These are phyloP conservation scores for Eristalinus aeneus DNA, from an alignment of 2,888 invertebrate species.

Conservation along the genomic window DNA sequence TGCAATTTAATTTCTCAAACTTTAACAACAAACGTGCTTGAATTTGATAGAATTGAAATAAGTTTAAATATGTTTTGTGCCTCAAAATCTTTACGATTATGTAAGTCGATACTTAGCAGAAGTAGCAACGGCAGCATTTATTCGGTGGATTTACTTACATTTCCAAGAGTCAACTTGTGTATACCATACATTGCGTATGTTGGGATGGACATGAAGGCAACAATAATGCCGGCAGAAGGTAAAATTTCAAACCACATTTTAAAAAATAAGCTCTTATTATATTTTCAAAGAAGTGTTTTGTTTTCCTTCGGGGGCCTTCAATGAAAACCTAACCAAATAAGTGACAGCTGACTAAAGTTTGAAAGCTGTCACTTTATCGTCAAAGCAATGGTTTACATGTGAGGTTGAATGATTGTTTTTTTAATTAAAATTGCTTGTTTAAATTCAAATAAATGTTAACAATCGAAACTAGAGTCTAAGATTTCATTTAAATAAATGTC, in stretches of 20 bases:
- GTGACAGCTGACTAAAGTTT: slow-evolving; percentile 18
- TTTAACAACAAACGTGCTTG: not conserved
- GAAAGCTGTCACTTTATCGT: not conserved
- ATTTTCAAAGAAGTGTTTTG: slow-evolving; percentile 14
- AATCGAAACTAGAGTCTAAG: too few species aligned
- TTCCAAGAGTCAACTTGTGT: slow-evolving; percentile 84
- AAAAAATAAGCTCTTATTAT: not conserved
- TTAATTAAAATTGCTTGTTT: too few species aligned
- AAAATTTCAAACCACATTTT: slow-evolving; percentile 89
- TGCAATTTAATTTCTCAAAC: not conserved
- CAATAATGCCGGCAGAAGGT: slow-evolving; percentile 84
- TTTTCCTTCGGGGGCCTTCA: slow-evolving; percentile 16
- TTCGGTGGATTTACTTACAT: slow-evolving; percentile 82
- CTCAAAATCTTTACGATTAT: slow-evolving; percentile 74
- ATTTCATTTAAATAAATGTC: too few species aligned
- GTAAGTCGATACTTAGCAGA: slow-evolving; percentile 72
- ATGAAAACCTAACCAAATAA: not conserved
- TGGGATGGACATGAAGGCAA: slow-evolving; percentile 83
- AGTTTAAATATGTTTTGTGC: slow-evolving; percentile 37
- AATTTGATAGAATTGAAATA: slow-evolving; percentile 7
- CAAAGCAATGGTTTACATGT: not conserved
- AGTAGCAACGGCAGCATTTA: slow-evolving; percentile 8
- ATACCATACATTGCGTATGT: slow-evolving; percentile 84
- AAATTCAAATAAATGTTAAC: too few species aligned
- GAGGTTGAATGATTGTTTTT: not conserved